phyloP scores from a whole-genome alignment of 2,797 vertebrate genomes.

The Decapterus maruadsi region DNA sequence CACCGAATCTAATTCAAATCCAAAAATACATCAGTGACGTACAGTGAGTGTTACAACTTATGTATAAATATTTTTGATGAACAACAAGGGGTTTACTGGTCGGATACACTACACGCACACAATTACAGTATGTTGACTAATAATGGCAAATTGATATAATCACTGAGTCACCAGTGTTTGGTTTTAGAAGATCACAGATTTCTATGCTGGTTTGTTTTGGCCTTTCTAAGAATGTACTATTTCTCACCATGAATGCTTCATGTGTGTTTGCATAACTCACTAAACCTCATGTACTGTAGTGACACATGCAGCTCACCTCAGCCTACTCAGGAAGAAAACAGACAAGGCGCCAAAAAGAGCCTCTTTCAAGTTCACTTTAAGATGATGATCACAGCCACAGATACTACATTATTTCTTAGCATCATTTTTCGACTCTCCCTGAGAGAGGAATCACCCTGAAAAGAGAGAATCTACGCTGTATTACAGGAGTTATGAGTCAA shows the following conservation, averaged over 20 bases:
- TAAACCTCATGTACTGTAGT: neutral
- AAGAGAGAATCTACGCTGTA: slow-evolving; percentile 4
- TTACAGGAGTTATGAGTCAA: slow-evolving; percentile 10
- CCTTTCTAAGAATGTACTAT: neutral
- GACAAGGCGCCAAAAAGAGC: neutral
- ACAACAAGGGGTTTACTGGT: neutral
- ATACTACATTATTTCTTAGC: neutral
- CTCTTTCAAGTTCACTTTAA: neutral
- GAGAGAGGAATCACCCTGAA: slow-evolving; percentile 12
- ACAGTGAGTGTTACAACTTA: too few relatives aligned
- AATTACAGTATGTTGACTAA: neutral
- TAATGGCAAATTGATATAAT: neutral
- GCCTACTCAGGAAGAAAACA: neutral
- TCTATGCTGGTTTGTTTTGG: neutral
- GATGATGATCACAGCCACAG: neutral
- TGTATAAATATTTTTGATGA: too few relatives aligned
- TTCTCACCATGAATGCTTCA: neutral
- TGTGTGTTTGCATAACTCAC: slow-evolving; percentile 12
- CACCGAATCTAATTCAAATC: too few relatives aligned
- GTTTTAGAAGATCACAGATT: neutral
- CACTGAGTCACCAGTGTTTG: neutral
- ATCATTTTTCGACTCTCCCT: neutral
- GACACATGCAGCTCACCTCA: slow-evolving; percentile 2
- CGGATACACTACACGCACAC: neutral
- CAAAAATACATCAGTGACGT: neutral